These are phyloP conservation scores for Adelges cooleyi DNA, from an alignment of 1,140 invertebrate species.

Conservation along the genomic window DNA sequence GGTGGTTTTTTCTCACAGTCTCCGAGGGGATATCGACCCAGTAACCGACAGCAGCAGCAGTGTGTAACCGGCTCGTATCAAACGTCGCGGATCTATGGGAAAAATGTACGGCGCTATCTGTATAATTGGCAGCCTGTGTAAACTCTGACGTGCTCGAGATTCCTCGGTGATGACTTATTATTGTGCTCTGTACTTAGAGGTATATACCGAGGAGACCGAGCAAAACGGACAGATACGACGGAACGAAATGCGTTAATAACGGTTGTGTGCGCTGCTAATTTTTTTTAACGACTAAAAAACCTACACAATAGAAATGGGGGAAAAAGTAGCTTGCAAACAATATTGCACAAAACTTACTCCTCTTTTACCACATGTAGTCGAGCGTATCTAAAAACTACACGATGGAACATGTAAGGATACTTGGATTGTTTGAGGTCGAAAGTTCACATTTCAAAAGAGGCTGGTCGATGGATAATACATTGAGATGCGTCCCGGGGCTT, in stretches of 20 bases:
- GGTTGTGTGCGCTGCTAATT: constrained; percentile 1
- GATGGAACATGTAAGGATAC: no score
- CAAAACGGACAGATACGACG: neutral
- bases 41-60: constrained; percentile 1
- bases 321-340: no score
- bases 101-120: neutral
- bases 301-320: neutral
- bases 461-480: no score
- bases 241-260: constrained; percentile 3
- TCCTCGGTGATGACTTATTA: constrained; percentile 16
- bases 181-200: neutral
- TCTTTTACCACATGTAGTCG: no score
- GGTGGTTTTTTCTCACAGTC: neutral
- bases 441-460: no score
- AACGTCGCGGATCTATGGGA: neutral
- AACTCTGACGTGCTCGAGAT: neutral
- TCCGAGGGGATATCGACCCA: constrained; percentile 10
- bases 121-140: constrained; percentile 5
- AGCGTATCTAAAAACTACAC: no score
- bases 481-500: no score
- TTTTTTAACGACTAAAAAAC: constrained; percentile 14
- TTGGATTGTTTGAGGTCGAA: no score
- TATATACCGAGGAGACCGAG: neutral
- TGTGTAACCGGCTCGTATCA: neutral
- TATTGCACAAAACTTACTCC: no score